phyloP scores from a whole-genome alignment of 2,113 vertebrate species.

The Tyto alba region DNA sequence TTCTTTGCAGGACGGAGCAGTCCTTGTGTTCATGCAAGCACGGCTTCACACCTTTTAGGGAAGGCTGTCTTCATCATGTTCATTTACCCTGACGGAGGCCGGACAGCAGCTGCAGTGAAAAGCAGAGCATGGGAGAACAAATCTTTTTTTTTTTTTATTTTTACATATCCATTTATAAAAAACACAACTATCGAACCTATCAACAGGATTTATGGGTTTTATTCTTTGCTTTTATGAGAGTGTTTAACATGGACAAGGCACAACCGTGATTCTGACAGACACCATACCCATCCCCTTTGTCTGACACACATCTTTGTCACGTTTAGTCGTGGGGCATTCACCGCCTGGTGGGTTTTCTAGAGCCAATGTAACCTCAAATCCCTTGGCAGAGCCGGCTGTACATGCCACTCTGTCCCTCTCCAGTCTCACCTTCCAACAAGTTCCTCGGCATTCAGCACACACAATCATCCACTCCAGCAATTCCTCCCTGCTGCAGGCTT shows the following conservation, averaged over 20 bases:
- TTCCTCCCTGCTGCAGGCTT: not conserved
- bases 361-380: not conserved
- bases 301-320: not conserved
- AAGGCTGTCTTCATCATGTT: not conserved
- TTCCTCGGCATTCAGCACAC: not conserved
- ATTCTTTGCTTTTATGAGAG: not conserved
- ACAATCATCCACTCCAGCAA: not conserved
- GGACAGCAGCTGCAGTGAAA: not conserved
- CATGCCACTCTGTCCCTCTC: not conserved
- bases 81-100: not conserved
- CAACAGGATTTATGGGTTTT: not conserved
- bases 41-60: not conserved
- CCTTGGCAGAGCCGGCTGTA: not conserved
- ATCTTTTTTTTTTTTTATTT: not conserved
- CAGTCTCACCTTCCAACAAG: not conserved
- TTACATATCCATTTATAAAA: not conserved
- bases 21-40: not conserved
- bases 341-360: not conserved
- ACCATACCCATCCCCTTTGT: not conserved
- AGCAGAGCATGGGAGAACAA: not conserved
- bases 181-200: not conserved
- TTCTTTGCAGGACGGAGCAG: not conserved
- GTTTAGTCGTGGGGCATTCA: accelerated
- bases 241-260: not conserved
- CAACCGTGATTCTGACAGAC: not conserved